Percentiles rank a stretch among this genome's conserved stretches.
phyloP scores from a whole-genome alignment of 2,113 vertebrate species.

The Hydropotes inermis region DNA sequence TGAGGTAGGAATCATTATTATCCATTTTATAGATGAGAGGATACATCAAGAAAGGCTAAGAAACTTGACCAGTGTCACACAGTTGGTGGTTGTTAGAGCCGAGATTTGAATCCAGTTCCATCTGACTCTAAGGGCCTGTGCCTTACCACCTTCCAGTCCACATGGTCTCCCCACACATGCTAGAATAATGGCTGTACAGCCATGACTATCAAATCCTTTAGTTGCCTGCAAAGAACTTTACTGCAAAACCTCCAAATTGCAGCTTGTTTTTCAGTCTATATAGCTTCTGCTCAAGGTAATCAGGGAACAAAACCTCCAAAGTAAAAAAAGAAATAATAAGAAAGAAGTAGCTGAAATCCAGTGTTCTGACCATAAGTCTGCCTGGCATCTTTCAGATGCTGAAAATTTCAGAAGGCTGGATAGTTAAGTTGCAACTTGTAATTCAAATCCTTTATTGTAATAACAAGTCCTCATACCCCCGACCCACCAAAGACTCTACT shows the following conservation, averaged over 20 bases:
- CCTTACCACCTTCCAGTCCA: not conserved
- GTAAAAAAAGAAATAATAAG: not conserved
- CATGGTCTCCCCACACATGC: not conserved
- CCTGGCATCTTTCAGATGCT: constrained; percentile 16
- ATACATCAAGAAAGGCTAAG: not conserved
- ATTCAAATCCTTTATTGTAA: not conserved
- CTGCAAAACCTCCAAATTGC: not conserved
- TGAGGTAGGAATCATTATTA: not conserved
- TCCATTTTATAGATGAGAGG: not conserved
- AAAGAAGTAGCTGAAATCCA: not conserved
- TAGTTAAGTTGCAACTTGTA: not conserved
- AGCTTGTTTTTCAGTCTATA: not conserved
- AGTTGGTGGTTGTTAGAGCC: not conserved
- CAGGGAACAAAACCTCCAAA: not conserved
- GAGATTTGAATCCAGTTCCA: not conserved
- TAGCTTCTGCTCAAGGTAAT: not conserved
- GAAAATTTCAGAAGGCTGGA: not conserved
- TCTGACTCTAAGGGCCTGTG: not conserved
- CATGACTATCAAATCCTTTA: not conserved
- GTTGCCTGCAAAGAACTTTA: not conserved
- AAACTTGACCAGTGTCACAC: not conserved
- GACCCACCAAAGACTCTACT: not conserved
- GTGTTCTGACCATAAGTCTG: not conserved
- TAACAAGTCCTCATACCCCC: not conserved
- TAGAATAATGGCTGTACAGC: not conserved